Base-by-base conservation (phyloP, 2,888 invertebrate species). In the Tridacna crocea region DNA sequence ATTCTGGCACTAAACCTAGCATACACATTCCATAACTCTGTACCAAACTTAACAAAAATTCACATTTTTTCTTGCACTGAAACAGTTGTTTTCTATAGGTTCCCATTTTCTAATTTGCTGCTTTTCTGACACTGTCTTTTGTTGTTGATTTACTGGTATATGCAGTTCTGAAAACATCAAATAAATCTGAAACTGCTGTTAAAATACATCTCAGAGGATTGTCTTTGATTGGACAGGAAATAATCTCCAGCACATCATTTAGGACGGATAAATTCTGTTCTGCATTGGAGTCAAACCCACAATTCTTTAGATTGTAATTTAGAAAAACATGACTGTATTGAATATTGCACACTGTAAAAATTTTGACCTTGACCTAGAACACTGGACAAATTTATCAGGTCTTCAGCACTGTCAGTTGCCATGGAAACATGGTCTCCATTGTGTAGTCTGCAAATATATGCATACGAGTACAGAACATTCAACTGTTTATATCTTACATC, bases 401-500 rank as follows among this genome's bases (percentile, higher is more conserved):
- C 90, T 83, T 87, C 36, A 0, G 95, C 94, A 0, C 96, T 96
- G 93, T 97, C 97, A 17, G 95, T 92, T 0, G 96, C 93, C 88
- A 96, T 96, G 55, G 95, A 95, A 26, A 94, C 92, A 90, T 97
- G 95, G 89, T 97, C 97, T 10, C 97, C 98, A 92, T 97, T 97
- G 90, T 97, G 97, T 92, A 97, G 97, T 48, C 97, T 95, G 76
- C 96, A 95, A 0, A 96, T 95, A 86, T 96, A 97, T 0, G 96
- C 96, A 92, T 98, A 98, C 0, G 97, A 95, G 47, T 96, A 96
- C 12, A 98, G 87, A 0, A 97, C 95, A 93, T 98, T 98, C 80
- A 96, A 95, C n/a, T 98, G 94, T 94, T 97, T 97, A 93, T 95
- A 96, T 86, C 95, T 95, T 13, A 98, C 95, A 76, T 96, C 96